Evolutionary conservation across 2,113 vertebrate genomes (phyloP).

Genomic region (Collichthys lucidus): DNA sequence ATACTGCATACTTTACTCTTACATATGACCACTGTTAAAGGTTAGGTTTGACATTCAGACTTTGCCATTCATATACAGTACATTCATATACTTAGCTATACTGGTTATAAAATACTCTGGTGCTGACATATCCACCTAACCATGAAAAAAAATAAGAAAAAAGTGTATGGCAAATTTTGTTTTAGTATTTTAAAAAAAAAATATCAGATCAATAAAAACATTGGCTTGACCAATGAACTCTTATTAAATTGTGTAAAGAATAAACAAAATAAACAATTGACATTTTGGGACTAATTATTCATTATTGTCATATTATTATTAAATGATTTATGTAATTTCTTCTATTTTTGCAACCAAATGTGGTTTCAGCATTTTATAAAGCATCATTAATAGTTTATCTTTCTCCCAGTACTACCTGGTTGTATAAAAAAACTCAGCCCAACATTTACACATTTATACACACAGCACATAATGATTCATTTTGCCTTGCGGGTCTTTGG

Average conservation of each 20-base stretch:
- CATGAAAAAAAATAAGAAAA: background rate
- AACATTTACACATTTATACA: slow-evolving; percentile 17
- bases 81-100: background rate
- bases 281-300: background rate
- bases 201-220: background rate
- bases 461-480: slow-evolving; percentile 73
- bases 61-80: background rate
- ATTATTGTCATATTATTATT: background rate
- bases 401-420: slow-evolving; percentile 69
- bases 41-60: background rate
- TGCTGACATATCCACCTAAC: no score
- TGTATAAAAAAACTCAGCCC: slow-evolving; percentile 84
- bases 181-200: background rate
- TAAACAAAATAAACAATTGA: background rate
- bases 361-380: background rate
- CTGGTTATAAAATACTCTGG: background rate
- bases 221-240: background rate
- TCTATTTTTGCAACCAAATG: background rate
- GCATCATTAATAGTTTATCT: background rate
- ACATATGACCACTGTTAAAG: background rate
- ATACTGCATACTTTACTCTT: background rate
- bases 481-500: slow-evolving; percentile 57
- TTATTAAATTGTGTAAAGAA: background rate
- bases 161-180: background rate
- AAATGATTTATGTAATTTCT: background rate